phyloP scores from a whole-genome alignment of 2,113 vertebrate genomes.

The Aythya baeri region DNA sequence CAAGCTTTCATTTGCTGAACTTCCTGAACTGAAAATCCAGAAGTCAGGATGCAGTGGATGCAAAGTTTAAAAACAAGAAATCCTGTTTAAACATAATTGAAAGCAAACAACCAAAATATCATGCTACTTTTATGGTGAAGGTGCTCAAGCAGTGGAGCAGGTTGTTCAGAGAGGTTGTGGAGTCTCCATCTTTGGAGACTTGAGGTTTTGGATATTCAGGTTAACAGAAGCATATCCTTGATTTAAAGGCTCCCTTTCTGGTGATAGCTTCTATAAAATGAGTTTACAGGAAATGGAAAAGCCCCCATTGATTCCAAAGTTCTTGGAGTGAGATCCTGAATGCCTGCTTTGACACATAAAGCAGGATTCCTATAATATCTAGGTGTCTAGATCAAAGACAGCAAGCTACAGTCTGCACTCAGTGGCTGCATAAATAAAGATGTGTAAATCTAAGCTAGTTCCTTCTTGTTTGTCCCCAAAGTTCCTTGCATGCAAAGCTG shows the following conservation, averaged over 20 bases:
- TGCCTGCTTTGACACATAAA: not conserved
- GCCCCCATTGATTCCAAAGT: not conserved
- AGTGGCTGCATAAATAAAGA: not conserved
- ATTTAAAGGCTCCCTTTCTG: not conserved
- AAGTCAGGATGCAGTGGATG: not conserved
- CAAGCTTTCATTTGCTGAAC: not conserved
- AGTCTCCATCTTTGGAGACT: not conserved
- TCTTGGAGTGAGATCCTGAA: not conserved
- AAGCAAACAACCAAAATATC: too few species aligned
- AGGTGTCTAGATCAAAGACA: not conserved
- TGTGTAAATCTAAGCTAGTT: not conserved
- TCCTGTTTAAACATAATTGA: not conserved
- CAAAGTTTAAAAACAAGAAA: not conserved
- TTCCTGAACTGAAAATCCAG: not conserved
- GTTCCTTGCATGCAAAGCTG: rapidly evolving
- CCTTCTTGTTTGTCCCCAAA: not conserved
- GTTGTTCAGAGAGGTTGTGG: not conserved
- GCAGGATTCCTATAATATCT: not conserved
- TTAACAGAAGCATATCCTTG: not conserved
- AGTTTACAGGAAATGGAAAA: not conserved
- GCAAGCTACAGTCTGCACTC: not conserved
- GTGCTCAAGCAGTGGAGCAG: not conserved
- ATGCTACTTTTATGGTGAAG: not conserved
- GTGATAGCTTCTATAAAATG: not conserved
- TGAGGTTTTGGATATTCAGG: not conserved